Conservation (phyloP, 2,113 vertebrate genomes). For the Mionectes macconnelli region DNA sequence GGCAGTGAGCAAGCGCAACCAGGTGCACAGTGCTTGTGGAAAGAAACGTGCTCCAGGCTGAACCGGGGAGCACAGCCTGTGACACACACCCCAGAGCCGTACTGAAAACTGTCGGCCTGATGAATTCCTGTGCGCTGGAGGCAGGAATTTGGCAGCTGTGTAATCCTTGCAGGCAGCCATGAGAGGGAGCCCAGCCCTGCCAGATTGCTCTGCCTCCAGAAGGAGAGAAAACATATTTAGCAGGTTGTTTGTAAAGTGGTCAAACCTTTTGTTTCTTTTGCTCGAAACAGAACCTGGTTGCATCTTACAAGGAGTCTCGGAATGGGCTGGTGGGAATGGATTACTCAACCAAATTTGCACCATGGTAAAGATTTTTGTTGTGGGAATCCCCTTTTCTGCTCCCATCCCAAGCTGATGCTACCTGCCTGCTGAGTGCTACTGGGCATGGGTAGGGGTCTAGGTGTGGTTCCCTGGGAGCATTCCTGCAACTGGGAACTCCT, state of each 20-base stretch:
- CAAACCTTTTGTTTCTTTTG: not conserved
- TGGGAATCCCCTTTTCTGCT: not conserved
- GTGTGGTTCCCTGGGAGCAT: not conserved
- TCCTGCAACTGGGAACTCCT: not conserved
- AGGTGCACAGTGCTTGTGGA: not conserved
- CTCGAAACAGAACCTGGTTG: slow-evolving; percentile 72
- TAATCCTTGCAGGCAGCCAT: not conserved
- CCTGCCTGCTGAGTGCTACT: not conserved
- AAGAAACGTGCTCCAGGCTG: not conserved
- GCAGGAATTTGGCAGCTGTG: not conserved
- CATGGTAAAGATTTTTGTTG: slow-evolving; percentile 70
- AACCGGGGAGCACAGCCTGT: not conserved
- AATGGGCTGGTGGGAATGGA: slow-evolving; percentile 79
- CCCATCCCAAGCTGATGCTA: not conserved
- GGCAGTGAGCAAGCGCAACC: not conserved
- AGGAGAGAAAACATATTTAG: not conserved
- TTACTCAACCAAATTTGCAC: slow-evolving; percentile 84
- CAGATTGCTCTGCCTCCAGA: not conserved
- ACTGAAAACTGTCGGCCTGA: not conserved
- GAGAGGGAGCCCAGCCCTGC: not conserved
- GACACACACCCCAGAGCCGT: not conserved
- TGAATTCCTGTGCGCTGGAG: not conserved
- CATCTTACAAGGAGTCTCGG: slow-evolving; percentile 81
- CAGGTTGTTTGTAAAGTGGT: not conserved
- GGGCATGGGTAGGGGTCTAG: not conserved